Percentiles rank a stretch among this genome's conserved stretches.
phyloP scores from a whole-genome alignment of 2,888 invertebrate species.

The Nomada fabriciana region DNA sequence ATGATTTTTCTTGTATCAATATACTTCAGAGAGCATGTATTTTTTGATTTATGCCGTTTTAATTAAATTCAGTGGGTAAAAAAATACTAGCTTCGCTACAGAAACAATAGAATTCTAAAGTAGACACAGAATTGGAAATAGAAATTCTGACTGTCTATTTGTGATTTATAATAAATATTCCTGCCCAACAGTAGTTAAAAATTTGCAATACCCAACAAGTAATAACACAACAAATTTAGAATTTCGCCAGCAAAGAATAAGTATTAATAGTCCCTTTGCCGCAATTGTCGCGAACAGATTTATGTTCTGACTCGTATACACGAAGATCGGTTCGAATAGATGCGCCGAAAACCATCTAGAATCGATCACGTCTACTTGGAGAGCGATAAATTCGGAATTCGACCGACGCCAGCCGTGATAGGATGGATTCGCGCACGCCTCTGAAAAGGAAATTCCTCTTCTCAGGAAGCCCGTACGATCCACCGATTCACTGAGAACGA shows the following conservation, averaged over 20 bases:
- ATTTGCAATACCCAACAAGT: background rate
- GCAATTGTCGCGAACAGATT: slow-evolving; percentile 68
- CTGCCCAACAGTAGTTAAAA: too few species aligned
- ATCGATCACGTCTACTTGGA: slow-evolving; percentile 52
- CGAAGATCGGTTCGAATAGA: slow-evolving; percentile 17
- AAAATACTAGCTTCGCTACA: too few species aligned
- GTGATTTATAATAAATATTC: too few species aligned
- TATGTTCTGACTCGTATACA: slow-evolving; percentile 41
- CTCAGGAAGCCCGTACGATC: slow-evolving; percentile 20
- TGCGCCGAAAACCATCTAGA: slow-evolving; percentile 55
- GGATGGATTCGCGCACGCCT: slow-evolving; percentile 38
- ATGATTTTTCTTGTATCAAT: too few species aligned
- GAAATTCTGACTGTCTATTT: too few species aligned
- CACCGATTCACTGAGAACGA: slow-evolving; percentile 27
- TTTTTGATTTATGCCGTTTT: too few species aligned
- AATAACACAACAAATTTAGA: slow-evolving; percentile 32
- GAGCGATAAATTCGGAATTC: slow-evolving; percentile 55
- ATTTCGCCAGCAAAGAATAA: slow-evolving; percentile 51
- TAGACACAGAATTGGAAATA: too few species aligned
- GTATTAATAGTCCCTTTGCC: slow-evolving; percentile 63
- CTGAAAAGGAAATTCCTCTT: slow-evolving; percentile 50
- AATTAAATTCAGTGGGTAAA: too few species aligned
- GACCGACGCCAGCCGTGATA: slow-evolving; percentile 41
- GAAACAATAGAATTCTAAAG: too few species aligned
- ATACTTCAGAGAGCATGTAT: too few species aligned